Evolutionary conservation across 2,888 invertebrate species (phyloP), one percentile per base, ranked within the genome.

Genomic region (Anoncus sp.): DNA sequence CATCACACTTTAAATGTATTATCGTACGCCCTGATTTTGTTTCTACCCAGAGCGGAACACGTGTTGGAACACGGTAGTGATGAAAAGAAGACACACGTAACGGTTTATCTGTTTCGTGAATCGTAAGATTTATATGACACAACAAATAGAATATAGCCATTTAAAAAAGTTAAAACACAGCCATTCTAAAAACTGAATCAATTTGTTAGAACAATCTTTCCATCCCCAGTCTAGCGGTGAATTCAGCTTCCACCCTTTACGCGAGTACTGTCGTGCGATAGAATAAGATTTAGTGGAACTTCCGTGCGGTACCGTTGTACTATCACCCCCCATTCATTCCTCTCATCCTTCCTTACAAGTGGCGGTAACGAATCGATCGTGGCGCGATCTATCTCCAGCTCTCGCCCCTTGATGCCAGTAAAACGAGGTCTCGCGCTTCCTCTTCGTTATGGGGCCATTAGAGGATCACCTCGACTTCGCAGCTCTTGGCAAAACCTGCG

Each of bases 401-500:
- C 77, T 70, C 77, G 49, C 81, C 74, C 75, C 66, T 70, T 35
- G 70, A 65, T 71, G 77, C 66, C 70, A 47, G 70, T 71, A 81
- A 81, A 79, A 75, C 79, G 75, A 69, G 74, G 74, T 76, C 60
- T 76, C 72, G 75, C 83, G 79, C 77, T 81, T 72, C 79, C 74
- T 83, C 82, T 84, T 85, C 82, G 83, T 85, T 83, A 84, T 77
- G 73, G 66, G 53, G 53, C 77, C 81, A 81, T 81, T 82, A 81
- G 77, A 60, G 74, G 60, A 74, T 62, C 71, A 75, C 65, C 71
- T 72, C 70, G 70, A 69, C 66, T 67, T 73, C 62, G 65, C 65
- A 70, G 65, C 49, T 57, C 74, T 27, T 27, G 47, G 57, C 53
- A 55, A 60, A 60, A 76, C 40, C 66, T 59, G 65, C 69, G 71